phyloP scores from a whole-genome alignment of 1,140 invertebrate species.

The Panulirus ornatus region DNA sequence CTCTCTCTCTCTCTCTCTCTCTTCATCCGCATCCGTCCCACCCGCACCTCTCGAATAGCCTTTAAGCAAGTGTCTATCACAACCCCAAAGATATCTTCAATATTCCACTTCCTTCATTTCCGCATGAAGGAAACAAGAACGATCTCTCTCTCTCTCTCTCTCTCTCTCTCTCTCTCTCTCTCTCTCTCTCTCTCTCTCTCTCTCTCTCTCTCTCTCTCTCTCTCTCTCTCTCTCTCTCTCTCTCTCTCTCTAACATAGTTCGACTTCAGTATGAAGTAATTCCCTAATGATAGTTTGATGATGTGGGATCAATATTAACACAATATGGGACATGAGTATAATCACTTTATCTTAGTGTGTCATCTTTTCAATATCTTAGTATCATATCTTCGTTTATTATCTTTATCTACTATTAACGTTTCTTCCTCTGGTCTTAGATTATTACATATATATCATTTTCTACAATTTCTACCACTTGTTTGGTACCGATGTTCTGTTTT shows the following conservation, averaged over 20 bases:
- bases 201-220: slow-evolving; percentile 39
- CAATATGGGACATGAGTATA: no score
- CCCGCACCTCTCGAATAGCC: no score
- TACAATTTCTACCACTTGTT: neutral
- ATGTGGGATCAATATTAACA: no score
- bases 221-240: slow-evolving; percentile 36
- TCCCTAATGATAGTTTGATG: no score
- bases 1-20: neutral
- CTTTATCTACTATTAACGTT: slow-evolving; percentile 1
- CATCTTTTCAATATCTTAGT: no score
- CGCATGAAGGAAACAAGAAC: neutral
- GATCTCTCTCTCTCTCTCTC: no score
- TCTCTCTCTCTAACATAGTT: slow-evolving; percentile 21
- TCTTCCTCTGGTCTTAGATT: neutral
- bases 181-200: slow-evolving; percentile 31
- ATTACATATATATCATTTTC: neutral
- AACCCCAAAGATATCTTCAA: no score
- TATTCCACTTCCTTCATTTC: neutral
- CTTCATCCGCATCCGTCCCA: neutral
- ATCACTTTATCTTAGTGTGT: no score
- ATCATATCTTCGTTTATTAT: no score
- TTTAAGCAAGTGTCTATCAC: no score
- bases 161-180: neutral
- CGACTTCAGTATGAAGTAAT: no score
- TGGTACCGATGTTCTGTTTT: neutral